Conservation (phyloP, 1,140 invertebrate genomes). For the Bombus pascuorum region DNA sequence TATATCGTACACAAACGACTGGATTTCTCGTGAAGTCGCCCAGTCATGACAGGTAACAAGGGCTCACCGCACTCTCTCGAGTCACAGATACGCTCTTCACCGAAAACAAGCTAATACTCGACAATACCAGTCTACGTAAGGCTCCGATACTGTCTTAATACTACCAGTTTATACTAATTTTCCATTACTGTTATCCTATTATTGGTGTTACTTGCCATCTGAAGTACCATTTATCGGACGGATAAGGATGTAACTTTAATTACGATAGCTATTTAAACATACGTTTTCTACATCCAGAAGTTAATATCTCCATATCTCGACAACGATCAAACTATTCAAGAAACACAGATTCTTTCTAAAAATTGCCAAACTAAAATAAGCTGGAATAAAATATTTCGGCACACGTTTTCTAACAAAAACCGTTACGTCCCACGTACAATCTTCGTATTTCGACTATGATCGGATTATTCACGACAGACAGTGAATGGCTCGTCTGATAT, state of each 20-base stretch:
- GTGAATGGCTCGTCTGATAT: constrained; percentile 42
- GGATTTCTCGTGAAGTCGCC: not conserved
- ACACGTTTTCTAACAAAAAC: not conserved
- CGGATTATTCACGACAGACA: not conserved
- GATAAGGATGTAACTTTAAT: too few relatives aligned
- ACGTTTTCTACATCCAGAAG: too few relatives aligned
- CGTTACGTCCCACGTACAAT: not conserved
- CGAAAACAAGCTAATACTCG: not conserved
- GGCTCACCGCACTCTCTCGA: too few relatives aligned
- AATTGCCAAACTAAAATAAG: too few relatives aligned
- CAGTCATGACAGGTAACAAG: constrained; percentile 9
- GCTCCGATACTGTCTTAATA: not conserved
- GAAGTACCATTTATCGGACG: not conserved
- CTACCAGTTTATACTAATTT: not conserved
- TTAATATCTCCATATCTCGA: too few relatives aligned
- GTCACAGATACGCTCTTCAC: constrained; percentile 3
- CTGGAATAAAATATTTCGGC: not conserved
- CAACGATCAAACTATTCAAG: too few relatives aligned
- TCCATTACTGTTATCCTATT: not conserved
- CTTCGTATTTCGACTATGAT: not conserved
- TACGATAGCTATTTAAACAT: too few relatives aligned
- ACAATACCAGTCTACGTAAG: not conserved
- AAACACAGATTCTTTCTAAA: too few relatives aligned
- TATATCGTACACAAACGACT: not conserved
- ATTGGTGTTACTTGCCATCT: not conserved